phyloP scores from a whole-genome alignment of 2,888 invertebrate species.

The Cremastinae sp. region DNA sequence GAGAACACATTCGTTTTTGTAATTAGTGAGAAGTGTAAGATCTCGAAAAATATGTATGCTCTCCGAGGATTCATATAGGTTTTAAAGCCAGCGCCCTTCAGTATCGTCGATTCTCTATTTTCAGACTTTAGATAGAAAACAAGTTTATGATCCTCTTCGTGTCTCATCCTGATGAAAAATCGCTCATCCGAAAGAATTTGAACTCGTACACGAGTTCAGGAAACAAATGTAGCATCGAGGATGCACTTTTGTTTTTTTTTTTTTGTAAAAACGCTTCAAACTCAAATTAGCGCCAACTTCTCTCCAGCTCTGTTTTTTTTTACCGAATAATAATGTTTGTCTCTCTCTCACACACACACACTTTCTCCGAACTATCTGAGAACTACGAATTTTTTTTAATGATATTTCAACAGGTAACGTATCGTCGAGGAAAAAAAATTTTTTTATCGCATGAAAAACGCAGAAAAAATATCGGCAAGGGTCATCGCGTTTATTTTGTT shows the following conservation, averaged over 20 bases:
- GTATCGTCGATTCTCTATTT: too few relatives aligned
- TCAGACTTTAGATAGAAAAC: too few relatives aligned
- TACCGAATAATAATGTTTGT: not conserved
- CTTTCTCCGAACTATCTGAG: not conserved
- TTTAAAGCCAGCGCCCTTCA: too few relatives aligned
- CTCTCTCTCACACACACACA: not conserved
- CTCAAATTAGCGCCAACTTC: conserved; percentile 2
- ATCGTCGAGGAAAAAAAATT: conserved; percentile 59
- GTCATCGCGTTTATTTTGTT: not conserved
- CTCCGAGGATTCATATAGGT: too few relatives aligned
- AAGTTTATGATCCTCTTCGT: too few relatives aligned
- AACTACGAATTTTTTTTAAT: conserved; percentile 65
- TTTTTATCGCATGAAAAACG: conserved; percentile 65
- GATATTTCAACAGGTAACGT: conserved; percentile 78
- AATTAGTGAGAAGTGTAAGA: conserved; percentile 5
- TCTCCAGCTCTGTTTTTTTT: not conserved
- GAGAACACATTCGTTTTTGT: too few relatives aligned
- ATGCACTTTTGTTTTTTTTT: too few relatives aligned
- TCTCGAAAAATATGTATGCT: too few relatives aligned
- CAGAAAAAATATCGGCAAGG: conserved; percentile 1
- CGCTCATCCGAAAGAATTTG: too few relatives aligned
- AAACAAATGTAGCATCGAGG: not conserved
- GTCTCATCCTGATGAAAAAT: too few relatives aligned
- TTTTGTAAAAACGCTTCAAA: not conserved
- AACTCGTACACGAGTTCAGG: not conserved